A percentile compares a stretch with the other conserved stretches of the same genome.
phyloP scores from a whole-genome alignment of 2,113 vertebrate genomes.

The Clarias magur region DNA sequence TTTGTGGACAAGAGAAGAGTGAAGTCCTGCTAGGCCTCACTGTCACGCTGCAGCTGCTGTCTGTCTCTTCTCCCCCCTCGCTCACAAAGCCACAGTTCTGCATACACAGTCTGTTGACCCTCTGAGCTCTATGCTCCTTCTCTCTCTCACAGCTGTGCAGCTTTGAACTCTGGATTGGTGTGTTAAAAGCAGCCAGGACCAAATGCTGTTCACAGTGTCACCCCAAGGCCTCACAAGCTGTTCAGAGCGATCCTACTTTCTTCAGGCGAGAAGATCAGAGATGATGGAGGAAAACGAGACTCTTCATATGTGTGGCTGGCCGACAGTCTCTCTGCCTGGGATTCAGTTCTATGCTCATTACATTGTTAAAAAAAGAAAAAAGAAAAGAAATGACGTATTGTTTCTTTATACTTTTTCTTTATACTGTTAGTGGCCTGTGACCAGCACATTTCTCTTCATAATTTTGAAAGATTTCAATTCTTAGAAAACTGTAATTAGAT shows the following conservation, averaged over 20 bases:
- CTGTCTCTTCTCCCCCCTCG: conserved; percentile 56
- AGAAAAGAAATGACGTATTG: neutral
- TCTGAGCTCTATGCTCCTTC: conserved; percentile 53
- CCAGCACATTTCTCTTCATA: conserved; percentile 7
- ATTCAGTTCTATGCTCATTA: conserved; percentile 31
- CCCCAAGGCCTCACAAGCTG: conserved; percentile 54
- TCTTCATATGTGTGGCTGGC: conserved; percentile 38
- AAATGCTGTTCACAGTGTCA: conserved; percentile 45
- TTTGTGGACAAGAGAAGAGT: conserved; percentile 54
- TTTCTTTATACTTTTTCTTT: neutral
- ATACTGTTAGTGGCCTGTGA: conserved; percentile 7
- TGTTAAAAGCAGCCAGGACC: conserved; percentile 61
- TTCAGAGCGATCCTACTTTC: conserved; percentile 52
- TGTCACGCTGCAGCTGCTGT: conserved; percentile 70
- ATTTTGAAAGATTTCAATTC: neutral
- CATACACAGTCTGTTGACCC: conserved; percentile 70
- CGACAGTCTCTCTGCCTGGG: conserved; percentile 12
- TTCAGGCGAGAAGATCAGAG: conserved; percentile 50
- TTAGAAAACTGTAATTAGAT: neutral
- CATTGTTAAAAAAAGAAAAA: neutral
- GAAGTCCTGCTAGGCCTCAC: conserved; percentile 53
- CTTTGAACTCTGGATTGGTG: conserved; percentile 63
- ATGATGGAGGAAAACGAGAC: conserved; percentile 42
- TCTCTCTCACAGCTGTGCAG: conserved; percentile 65
- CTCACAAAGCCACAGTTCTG: conserved; percentile 47